Evolutionary conservation across 1,140 invertebrate species (phyloP).

Genomic region (Vanessa tameamea): DNA sequence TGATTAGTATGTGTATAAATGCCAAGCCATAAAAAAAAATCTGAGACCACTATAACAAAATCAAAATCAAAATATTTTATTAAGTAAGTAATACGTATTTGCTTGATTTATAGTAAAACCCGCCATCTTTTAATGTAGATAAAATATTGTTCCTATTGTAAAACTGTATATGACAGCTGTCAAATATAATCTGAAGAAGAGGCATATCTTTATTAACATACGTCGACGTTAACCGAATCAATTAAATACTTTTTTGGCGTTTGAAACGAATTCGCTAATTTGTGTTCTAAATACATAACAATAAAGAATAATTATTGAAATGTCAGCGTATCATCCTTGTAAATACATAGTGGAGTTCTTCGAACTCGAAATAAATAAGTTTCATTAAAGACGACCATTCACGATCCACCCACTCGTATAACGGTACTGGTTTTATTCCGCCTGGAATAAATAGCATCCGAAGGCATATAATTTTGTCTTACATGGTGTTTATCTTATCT

Average conservation of each 20-base stretch:
- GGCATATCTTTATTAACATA: constrained; percentile 10
- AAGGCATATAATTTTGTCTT: constrained; percentile 25
- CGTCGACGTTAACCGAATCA: constrained; percentile 1
- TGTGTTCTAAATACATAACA: constrained; percentile 16
- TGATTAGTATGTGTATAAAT: neutral
- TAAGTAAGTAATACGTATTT: too few species aligned
- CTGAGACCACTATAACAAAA: too few species aligned
- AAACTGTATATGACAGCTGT: constrained; percentile 9
- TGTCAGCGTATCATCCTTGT: constrained; percentile 28
- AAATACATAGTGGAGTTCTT: constrained; percentile 41
- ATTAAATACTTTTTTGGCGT: constrained; percentile 4
- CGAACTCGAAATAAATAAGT: constrained; percentile 47
- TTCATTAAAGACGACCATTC: constrained; percentile 49
- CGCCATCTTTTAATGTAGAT: too few species aligned
- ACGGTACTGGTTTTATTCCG: constrained; percentile 47
- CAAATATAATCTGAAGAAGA: neutral
- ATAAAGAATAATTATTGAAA: constrained; percentile 31
- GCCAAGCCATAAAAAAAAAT: too few species aligned
- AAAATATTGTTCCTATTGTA: too few species aligned
- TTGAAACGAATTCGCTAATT: constrained; percentile 16
- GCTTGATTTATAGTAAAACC: too few species aligned
- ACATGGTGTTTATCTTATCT: constrained; percentile 28
- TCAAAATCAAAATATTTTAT: too few species aligned
- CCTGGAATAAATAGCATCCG: constrained; percentile 22
- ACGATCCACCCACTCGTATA: constrained; percentile 52